These are phyloP conservation scores for Neodiprion lecontei DNA, from an alignment of 1,140 invertebrate genomes.

Conservation along the genomic window DNA sequence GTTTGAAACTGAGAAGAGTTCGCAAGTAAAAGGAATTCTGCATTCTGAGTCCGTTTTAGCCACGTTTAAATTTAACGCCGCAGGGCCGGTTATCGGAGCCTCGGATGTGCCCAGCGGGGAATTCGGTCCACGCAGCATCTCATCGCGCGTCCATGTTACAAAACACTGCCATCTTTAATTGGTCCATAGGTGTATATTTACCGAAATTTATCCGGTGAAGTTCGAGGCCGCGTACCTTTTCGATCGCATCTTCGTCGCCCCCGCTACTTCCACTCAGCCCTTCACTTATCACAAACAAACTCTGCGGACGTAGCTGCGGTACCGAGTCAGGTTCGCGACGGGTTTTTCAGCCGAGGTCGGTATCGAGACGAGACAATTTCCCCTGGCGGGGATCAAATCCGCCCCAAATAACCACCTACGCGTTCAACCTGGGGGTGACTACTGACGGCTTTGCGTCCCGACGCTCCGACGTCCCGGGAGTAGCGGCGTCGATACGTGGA, in stretches of 20 bases:
- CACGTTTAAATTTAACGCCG: too few species aligned
- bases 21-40: too few species aligned
- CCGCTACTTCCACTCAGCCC: constrained; percentile 16
- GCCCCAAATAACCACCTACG: constrained; percentile 34
- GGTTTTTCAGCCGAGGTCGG: constrained; percentile 13
- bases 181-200: constrained; percentile 24
- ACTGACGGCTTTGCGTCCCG: constrained; percentile 42
- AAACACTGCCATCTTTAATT: constrained; percentile 41
- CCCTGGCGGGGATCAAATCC: neutral
- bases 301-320: neutral
- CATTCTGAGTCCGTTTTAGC: too few species aligned
- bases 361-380: neutral
- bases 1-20: too few species aligned
- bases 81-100: too few species aligned
- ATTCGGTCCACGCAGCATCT: neutral
- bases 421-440: constrained; percentile 56
- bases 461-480: constrained; percentile 36
- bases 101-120: neutral
- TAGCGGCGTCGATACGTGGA: constrained; percentile 52
- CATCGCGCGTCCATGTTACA: constrained; percentile 28
- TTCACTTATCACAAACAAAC: neutral
- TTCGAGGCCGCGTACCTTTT: constrained; percentile 42
- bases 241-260: constrained; percentile 41
- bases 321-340: neutral
- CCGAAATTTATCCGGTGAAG: neutral